Percentiles rank a stretch among this genome's conserved stretches.
Evolutionary conservation across 2,888 invertebrate species (phyloP).

Genomic region (Eupithecia exiguata): DNA sequence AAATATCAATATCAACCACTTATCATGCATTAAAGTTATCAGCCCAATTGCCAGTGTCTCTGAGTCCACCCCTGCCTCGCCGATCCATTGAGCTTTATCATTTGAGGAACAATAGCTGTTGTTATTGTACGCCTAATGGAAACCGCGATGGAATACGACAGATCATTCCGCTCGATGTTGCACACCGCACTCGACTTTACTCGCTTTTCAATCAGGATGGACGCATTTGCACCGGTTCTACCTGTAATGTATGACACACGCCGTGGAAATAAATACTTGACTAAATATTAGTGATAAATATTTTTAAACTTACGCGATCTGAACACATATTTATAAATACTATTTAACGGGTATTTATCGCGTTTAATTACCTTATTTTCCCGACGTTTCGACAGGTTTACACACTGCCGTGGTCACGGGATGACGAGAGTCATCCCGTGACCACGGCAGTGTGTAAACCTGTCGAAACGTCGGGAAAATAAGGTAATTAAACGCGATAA

Average conservation of each 20-base stretch:
- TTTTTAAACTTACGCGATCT: too few relatives aligned
- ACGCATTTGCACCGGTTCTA: neutral
- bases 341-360: too few relatives aligned
- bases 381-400: too few relatives aligned
- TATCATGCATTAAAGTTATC: neutral
- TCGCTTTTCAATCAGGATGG: neutral
- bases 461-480: too few relatives aligned
- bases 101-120: constrained; percentile 37
- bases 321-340: too few relatives aligned
- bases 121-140: constrained; percentile 43
- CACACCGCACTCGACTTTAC: neutral
- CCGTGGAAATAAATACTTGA: neutral
- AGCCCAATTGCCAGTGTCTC: neutral
- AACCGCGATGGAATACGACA: constrained; percentile 19
- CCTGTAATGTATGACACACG: neutral
- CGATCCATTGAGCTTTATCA: constrained; percentile 23
- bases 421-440: too few relatives aligned
- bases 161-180: constrained; percentile 5
- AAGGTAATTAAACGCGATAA: too few relatives aligned
- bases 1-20: neutral
- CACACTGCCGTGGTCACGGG: too few relatives aligned
- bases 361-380: too few relatives aligned
- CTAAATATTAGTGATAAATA: neutral
- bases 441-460: too few relatives aligned
- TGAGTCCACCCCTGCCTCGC: constrained; percentile 10